Evolutionary conservation across 2,113 vertebrate species (phyloP).

Genomic region (Gopherus evgoodei): DNA sequence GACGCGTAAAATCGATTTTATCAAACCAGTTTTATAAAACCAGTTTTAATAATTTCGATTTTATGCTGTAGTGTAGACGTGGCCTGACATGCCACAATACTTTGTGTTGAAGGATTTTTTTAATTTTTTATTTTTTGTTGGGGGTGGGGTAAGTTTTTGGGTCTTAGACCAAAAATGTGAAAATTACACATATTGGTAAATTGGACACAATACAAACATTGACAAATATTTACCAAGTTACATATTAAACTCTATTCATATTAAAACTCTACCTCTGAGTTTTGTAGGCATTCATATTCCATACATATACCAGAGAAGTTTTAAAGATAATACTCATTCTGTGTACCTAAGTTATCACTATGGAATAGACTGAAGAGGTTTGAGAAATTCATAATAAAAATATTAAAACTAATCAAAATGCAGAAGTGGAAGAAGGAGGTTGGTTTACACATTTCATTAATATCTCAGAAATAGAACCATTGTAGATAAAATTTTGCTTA

Average conservation of each 20-base stretch:
- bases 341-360: background rate
- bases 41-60: too few species aligned
- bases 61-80: too few species aligned
- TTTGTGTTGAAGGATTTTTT: background rate
- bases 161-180: background rate
- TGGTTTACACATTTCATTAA: background rate
- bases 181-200: background rate
- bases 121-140: background rate
- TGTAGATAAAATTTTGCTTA: too few species aligned
- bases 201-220: background rate
- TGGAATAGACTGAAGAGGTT: background rate
- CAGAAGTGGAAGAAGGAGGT: background rate
- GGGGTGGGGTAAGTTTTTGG: background rate
- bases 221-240: slow-evolving; percentile 9
- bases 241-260: background rate
- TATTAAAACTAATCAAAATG: background rate
- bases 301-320: background rate
- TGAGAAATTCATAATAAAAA: background rate
- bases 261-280: background rate
- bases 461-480: background rate
- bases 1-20: too few species aligned
- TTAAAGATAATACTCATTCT: background rate
- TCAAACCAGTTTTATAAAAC: too few species aligned
- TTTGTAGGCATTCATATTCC: slow-evolving; percentile 11
- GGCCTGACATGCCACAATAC: rapidly evolving